phyloP scores from a whole-genome alignment of 2,113 vertebrate species.

The Hippocampus zosterae region DNA sequence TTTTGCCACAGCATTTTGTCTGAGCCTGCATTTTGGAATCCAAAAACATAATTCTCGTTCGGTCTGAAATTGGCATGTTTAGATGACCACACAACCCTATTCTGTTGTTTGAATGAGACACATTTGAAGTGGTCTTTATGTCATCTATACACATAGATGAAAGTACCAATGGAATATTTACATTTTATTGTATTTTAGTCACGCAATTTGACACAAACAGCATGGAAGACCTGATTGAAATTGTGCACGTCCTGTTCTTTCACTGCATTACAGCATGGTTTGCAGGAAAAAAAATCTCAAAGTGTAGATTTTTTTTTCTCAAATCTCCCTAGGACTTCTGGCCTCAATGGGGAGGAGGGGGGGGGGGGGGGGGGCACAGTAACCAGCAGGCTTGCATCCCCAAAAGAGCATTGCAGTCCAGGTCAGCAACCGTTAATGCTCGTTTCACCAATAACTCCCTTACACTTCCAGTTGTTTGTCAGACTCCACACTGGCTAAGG shows the following conservation, averaged over 20 bases:
- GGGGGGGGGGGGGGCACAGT: not conserved
- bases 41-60: no score
- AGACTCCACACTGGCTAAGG: constrained; percentile 48
- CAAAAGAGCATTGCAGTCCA: constrained; percentile 32
- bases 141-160: no score
- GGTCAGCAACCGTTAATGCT: constrained; percentile 26
- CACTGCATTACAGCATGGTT: not conserved
- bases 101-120: no score
- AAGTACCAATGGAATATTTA: no score
- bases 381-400: constrained; percentile 4
- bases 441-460: constrained; percentile 43
- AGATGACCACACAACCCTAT: no score
- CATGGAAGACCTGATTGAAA: not conserved
- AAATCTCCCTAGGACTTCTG: not conserved
- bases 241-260: not conserved
- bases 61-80: no score
- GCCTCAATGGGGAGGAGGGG: not conserved
- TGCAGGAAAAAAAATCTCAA: not conserved
- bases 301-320: not conserved
- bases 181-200: no score
- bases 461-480: constrained; percentile 51
- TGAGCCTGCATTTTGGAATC: no score
- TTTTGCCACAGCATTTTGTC: no score
- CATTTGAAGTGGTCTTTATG: no score
- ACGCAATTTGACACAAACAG: not conserved